Conservation (phyloP, 92 coral and sea anemone genomes). For the Palythoa grandis region DNA sequence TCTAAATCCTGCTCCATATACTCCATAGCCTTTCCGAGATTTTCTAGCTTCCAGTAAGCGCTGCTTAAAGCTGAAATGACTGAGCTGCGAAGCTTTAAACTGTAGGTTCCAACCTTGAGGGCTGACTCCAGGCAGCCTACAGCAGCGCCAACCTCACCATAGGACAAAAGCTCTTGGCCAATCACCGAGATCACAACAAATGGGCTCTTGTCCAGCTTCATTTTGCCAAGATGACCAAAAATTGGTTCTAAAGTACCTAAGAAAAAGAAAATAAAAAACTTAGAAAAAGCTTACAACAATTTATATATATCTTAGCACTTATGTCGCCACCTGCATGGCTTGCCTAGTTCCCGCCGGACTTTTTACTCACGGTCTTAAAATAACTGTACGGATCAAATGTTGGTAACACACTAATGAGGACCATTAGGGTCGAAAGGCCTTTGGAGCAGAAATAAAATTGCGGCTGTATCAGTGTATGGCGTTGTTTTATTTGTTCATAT, state of each 20-base stretch:
- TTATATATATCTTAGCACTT: background rate
- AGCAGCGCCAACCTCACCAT: conserved; percentile 85
- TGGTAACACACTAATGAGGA: too few relatives aligned
- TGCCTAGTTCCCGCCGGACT: too few relatives aligned
- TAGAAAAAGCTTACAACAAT: background rate
- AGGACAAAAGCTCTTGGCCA: conserved; percentile 93
- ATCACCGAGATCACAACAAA: conserved; percentile 97
- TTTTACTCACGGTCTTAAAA: too few relatives aligned
- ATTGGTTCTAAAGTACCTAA: conserved; percentile 81
- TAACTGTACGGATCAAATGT: too few relatives aligned
- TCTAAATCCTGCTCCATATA: conserved; percentile 95
- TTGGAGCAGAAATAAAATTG: too few relatives aligned
- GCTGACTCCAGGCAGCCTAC: conserved; percentile 95
- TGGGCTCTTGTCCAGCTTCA: conserved; percentile 91
- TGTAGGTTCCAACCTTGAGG: conserved; percentile 89
- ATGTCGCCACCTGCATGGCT: too few relatives aligned
- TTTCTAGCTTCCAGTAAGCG: conserved; percentile 98
- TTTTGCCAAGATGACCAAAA: conserved; percentile 78
- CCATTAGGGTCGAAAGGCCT: too few relatives aligned
- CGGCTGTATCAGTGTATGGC: too few relatives aligned
- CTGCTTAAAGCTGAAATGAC: conserved; percentile 97
- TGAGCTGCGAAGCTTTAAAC: conserved; percentile 95
- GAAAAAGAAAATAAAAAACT: background rate
- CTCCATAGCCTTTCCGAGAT: conserved; percentile 83
- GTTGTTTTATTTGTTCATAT: too few relatives aligned